Evolutionary conservation across 2,113 vertebrate species (phyloP).

Genomic region (Corydoras sp.): DNA sequence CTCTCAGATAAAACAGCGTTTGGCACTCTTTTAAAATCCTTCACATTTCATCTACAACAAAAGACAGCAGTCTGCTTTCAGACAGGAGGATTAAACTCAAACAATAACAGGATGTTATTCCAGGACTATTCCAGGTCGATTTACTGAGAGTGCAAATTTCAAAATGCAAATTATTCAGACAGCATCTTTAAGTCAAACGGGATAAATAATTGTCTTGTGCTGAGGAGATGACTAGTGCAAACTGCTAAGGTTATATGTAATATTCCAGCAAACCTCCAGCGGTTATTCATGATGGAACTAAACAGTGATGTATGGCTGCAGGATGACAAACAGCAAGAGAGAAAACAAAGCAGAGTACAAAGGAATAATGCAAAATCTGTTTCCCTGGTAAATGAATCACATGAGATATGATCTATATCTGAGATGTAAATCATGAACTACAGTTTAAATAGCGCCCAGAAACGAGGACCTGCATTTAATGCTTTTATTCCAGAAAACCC

Average conservation of each 20-base stretch:
- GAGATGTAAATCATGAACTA: no score
- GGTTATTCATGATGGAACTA: neutral
- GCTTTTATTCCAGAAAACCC: no score
- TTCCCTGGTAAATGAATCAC: no score
- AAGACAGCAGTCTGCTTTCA: neutral
- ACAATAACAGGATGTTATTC: neutral
- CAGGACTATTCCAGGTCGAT: neutral
- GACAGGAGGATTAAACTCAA: neutral
- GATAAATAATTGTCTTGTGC: slow-evolving; percentile 20
- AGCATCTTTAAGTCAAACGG: neutral
- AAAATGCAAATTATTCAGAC: slow-evolving; percentile 12
- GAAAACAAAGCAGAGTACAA: neutral
- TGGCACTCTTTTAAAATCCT: slow-evolving; percentile 16
- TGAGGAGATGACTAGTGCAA: slow-evolving; percentile 37
- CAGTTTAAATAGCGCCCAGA: no score
- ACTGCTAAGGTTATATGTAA: slow-evolving; percentile 23
- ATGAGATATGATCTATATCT: no score
- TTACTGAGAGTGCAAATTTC: neutral
- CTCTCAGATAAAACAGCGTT: slow-evolving; percentile 33
- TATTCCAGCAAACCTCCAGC: slow-evolving; percentile 2
- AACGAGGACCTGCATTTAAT: no score
- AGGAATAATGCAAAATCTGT: neutral
- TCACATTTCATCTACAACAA: neutral
- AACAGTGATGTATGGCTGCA: neutral
- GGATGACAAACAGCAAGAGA: neutral